Evolutionary conservation across 2,797 vertebrate species (phyloP), one percentile per base, ranked within the genome.

Genomic region (Chaenodraco wilsoni): DNA sequence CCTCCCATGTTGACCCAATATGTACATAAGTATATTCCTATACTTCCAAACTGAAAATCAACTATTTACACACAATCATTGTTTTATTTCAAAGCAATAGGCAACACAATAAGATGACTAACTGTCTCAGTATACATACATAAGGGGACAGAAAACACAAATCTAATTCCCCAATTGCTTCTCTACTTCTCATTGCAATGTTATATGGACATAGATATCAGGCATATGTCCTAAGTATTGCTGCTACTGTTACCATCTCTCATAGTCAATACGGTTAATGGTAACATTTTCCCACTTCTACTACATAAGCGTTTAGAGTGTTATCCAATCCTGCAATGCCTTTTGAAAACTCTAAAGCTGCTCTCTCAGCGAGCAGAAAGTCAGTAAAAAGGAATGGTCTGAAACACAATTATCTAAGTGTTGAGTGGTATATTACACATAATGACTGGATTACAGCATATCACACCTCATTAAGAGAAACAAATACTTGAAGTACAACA

Each of bases 381-480:
- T 51, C 37, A 33, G 33, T 37, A 77, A 68, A 33, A 54, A 3
- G 8, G 33, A 76, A 70, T 15, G 48, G 27, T 60, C 67, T 64
- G 13, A 72, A 69, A 71, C 55, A 49, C 23, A 43, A 75, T 57
- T 19, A 49, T 52, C 61, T 41, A 48, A 72, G 33, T 41, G 50
- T 23, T 43, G 43, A 81, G 51, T 5, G 33, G 15, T 67, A 74
- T 66, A 73, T 79, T 55, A 76, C 61, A 82, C 65, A 65, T 56
- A 77, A 72, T 41, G 10, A 48, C 31, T 3, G 52, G 13, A 78
- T 65, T 57, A 37, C 33, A 37, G 33, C 33, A 62, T 63, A 54
- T 70, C 15, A 59, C 51, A 46, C 12, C 11, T 23, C 19, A 43
- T 33, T 41, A 40, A 2, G 31, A 54, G 56, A 54, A 31, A 56